Evolutionary conservation across 2,888 invertebrate species (phyloP).

Genomic region (Boloria euphrosyne): DNA sequence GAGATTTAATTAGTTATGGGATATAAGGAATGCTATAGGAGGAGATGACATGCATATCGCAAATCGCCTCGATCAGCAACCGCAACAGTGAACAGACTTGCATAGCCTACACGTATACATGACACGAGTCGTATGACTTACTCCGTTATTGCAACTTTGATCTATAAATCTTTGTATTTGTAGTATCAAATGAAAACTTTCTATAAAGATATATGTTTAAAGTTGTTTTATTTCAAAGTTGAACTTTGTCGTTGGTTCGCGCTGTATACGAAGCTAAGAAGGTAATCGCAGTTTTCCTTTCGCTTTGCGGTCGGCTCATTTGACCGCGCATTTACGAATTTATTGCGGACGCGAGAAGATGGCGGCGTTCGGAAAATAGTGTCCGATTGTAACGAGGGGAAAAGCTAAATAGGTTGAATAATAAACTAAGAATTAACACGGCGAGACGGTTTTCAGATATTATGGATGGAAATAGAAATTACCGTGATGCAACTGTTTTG

Average conservation of each 20-base stretch:
- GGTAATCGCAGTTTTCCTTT: constrained; percentile 27
- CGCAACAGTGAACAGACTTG: constrained; percentile 11
- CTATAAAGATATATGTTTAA: too few relatives aligned
- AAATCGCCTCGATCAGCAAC: constrained; percentile 22
- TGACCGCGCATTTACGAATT: constrained; percentile 63
- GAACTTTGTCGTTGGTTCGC: constrained; percentile 11
- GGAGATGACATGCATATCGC: constrained; percentile 24
- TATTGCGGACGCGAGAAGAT: constrained; percentile 66
- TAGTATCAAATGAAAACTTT: constrained; percentile 2
- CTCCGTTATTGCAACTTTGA: too few relatives aligned
- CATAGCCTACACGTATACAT: constrained; percentile 3
- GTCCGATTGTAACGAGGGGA: constrained; percentile 65
- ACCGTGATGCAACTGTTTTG: background rate
- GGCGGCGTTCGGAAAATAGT: constrained; percentile 64
- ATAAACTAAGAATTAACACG: constrained; percentile 56
- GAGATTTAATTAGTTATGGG: too few relatives aligned
- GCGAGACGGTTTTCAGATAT: constrained; percentile 44
- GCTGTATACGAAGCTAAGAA: constrained; percentile 20
- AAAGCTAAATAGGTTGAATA: constrained; percentile 67
- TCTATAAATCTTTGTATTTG: too few relatives aligned
- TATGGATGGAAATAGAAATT: constrained; percentile 17
- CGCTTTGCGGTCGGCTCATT: constrained; percentile 65
- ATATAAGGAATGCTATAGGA: constrained; percentile 8
- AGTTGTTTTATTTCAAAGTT: background rate
- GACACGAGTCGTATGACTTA: constrained; percentile 12